phyloP scores from a whole-genome alignment of 2,797 vertebrate genomes.

The Megalops cyprinoides region DNA sequence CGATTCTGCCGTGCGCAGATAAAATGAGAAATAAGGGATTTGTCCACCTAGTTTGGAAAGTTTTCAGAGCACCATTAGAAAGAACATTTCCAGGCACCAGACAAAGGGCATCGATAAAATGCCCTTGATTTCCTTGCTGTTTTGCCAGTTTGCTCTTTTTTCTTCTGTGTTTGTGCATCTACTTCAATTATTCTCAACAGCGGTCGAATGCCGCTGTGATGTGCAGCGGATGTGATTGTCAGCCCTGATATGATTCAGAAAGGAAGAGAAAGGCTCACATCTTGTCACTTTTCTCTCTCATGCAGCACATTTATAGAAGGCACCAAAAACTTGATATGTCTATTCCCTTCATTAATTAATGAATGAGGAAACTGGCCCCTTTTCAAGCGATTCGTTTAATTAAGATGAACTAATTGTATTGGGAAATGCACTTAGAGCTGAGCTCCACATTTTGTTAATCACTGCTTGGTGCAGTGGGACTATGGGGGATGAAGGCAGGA shows the following conservation, averaged over 20 bases:
- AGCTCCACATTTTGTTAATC: background rate
- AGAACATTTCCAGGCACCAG: slow-evolving; percentile 66
- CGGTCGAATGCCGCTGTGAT: background rate
- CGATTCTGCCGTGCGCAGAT: slow-evolving; percentile 70
- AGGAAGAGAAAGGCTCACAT: background rate
- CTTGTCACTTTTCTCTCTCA: background rate
- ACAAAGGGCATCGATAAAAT: slow-evolving; percentile 65
- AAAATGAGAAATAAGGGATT: slow-evolving; percentile 71
- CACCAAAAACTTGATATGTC: background rate
- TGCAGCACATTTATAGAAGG: background rate
- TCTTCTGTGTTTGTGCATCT: slow-evolving; percentile 57
- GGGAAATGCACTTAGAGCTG: background rate
- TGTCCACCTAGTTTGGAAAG: slow-evolving; percentile 58
- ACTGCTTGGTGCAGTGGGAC: slow-evolving; percentile 3
- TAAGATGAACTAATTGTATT: background rate
- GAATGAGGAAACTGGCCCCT: background rate
- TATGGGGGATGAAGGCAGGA: background rate
- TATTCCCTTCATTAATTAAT: background rate
- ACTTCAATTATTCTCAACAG: background rate
- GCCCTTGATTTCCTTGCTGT: slow-evolving; percentile 42
- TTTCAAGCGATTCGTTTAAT: background rate
- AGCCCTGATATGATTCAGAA: background rate
- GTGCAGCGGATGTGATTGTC: background rate
- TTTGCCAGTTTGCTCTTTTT: slow-evolving; percentile 55
- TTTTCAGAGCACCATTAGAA: slow-evolving; percentile 61